Evolutionary conservation across 2,888 invertebrate genomes (phyloP), one percentile per base, ranked within the genome.

Genomic region (Pterostichus niger): DNA sequence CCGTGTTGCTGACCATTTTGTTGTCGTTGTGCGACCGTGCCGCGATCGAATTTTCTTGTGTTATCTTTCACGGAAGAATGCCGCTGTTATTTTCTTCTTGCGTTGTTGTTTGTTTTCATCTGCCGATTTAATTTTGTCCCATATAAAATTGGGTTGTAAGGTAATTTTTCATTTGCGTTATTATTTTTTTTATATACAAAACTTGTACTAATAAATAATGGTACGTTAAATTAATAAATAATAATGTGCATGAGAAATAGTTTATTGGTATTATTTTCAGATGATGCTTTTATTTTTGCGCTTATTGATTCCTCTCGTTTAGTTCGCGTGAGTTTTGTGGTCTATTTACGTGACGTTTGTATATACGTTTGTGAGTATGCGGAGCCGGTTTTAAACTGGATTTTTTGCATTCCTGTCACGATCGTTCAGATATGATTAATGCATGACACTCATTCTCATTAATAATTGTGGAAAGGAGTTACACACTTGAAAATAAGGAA

Each of bases 391-490:
- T 75, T 75, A 49, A 52, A 52, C 75, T 71, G 75, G 52, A 75
- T 75, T 75, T 75, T 75, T 75, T 75, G 75, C 75, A 75, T 75
- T 75, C 52, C 33, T 75, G 33, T 75, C 75, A 75, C 52, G 75
- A 75, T 49, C 49, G 33, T 75, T 71, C 9, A 71, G 75, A 52
- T 52, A 52, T 75, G 75, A 75, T 75, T 75, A 75, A 75, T 52
- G 49, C 75, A 75, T 75, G 49, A 52, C 75, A 75, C 24, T 75
- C 17, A 75, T 75, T 49, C 24, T 75, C 40, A 75, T 75, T 49
- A 75, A 52, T 75, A 52, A 75, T 31, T 52, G 44, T 71, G 44
- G 44, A 71, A 24, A 71, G 31, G 68, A 44, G 35, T 64, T 35
- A 35, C 31, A 40, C 44, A 71, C 64, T 71, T 71, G 56, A 71